phyloP scores from a whole-genome alignment of 2,113 vertebrate species.

The Columba livia region DNA sequence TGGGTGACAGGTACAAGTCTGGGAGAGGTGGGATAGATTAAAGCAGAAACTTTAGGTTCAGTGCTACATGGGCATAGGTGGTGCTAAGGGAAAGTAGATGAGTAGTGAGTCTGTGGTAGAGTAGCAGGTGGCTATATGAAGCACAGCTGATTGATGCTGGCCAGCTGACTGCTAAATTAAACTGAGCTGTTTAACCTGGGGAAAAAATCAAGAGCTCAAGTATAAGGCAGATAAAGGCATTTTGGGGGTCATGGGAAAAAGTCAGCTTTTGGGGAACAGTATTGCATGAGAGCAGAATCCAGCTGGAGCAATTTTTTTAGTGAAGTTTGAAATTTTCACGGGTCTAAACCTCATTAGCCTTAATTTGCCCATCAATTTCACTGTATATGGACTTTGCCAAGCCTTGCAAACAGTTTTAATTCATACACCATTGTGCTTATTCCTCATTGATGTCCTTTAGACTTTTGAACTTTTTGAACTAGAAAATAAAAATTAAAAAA shows the following conservation, averaged over 20 bases:
- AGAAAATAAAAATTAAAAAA: background rate
- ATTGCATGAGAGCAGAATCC: background rate
- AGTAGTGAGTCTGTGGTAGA: background rate
- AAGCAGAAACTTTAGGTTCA: background rate
- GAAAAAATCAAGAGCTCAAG: background rate
- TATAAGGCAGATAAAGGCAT: background rate
- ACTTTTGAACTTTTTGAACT: background rate
- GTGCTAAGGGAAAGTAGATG: background rate
- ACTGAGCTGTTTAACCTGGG: background rate
- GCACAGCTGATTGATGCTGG: background rate
- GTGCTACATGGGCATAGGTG: fast-evolving
- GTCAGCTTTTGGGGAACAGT: fast-evolving
- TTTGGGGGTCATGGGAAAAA: background rate
- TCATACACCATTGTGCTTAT: background rate
- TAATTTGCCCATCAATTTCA: background rate
- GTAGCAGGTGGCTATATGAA: background rate
- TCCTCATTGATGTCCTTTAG: background rate
- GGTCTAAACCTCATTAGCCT: background rate
- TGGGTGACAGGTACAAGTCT: background rate
- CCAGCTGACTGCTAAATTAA: background rate
- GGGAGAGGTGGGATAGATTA: background rate
- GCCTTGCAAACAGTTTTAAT: background rate
- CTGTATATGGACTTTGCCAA: background rate
- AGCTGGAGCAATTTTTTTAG: background rate
- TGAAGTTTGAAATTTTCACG: background rate